These are phyloP conservation scores for Ornithoptera alexandrae DNA, from an alignment of 2,888 invertebrate genomes.

Conservation along the genomic window DNA sequence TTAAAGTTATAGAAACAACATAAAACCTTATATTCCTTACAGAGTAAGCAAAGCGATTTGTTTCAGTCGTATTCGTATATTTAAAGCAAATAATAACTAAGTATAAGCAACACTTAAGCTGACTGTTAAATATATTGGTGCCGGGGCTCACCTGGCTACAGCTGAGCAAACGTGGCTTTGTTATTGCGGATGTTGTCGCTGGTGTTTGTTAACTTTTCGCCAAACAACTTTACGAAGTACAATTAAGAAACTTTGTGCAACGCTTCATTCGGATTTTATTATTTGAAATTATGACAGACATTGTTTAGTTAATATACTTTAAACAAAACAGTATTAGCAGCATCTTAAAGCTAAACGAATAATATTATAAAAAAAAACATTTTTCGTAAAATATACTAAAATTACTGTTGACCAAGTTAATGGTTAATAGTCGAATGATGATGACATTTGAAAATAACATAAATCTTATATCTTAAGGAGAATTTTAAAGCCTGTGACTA, in stretches of 20 bases:
- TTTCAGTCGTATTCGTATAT: background rate
- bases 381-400: no score
- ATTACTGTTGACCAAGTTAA: no score
- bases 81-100: conserved; percentile 1
- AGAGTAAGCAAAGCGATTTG: background rate
- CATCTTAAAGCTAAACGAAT: no score
- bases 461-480: no score
- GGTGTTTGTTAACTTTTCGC: conserved; percentile 21
- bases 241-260: conserved; percentile 17
- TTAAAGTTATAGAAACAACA: background rate
- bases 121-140: background rate
- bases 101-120: conserved; percentile 12
- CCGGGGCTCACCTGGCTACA: conserved; percentile 19
- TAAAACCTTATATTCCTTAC: background rate
- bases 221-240: conserved; percentile 18
- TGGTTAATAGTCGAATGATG: no score
- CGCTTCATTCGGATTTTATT: conserved; percentile 9
- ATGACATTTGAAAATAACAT: no score
- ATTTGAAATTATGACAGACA: conserved; percentile 4
- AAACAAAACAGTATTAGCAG: background rate
- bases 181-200: conserved; percentile 24
- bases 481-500: no score
- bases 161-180: conserved; percentile 25
- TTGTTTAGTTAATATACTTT: background rate
- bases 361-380: no score